Evolutionary conservation across 2,797 vertebrate genomes (phyloP).

Genomic region (Arrhamphus sclerolepis): DNA sequence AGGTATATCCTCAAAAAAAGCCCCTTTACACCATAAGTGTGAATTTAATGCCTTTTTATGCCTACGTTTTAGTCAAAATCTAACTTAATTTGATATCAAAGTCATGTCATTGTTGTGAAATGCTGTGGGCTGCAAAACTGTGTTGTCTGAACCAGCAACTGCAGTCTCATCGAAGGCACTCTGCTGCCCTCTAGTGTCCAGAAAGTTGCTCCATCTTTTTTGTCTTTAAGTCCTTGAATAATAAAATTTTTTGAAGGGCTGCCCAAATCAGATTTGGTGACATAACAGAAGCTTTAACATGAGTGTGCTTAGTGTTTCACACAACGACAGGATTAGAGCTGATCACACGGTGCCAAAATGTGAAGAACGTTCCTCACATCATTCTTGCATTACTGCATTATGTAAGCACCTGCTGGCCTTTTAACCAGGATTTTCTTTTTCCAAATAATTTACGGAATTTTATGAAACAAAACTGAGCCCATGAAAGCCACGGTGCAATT

Average conservation of each 20-base stretch:
- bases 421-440: constrained; percentile 43
- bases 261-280: constrained; percentile 65
- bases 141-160: neutral
- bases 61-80: neutral
- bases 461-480: constrained; percentile 19
- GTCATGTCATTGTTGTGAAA: neutral
- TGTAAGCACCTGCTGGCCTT: constrained; percentile 51
- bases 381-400: constrained; percentile 54
- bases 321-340: constrained; percentile 34
- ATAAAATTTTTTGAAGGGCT: constrained; percentile 53
- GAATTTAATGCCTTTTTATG: neutral
- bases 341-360: constrained; percentile 38
- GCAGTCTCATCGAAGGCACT: neutral
- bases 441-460: constrained; percentile 46
- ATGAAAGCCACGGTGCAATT: constrained; percentile 4
- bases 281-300: constrained; percentile 63
- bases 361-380: constrained; percentile 55
- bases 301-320: constrained; percentile 45
- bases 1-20: constrained; percentile 76
- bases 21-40: neutral
- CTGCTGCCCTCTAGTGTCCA: constrained; percentile 63
- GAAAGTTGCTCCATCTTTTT: neutral
- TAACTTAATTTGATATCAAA: neutral
- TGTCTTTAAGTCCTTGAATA: constrained; percentile 20
- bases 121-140: neutral